Evolutionary conservation across 2,113 vertebrate species (phyloP).

Genomic region (Coregonus clupeaformis): DNA sequence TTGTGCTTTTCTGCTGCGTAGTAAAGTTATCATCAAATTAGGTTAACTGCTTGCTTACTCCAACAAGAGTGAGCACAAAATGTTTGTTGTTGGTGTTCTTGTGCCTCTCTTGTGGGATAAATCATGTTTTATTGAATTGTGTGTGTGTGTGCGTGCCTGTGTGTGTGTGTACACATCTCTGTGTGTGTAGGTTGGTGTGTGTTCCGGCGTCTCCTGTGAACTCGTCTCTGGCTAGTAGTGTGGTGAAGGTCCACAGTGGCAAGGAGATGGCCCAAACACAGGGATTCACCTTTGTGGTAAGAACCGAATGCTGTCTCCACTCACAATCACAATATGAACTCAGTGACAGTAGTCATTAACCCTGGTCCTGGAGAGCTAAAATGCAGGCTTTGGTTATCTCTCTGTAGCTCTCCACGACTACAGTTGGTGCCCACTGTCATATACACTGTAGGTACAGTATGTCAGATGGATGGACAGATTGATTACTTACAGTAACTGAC

Average conservation of each 20-base stretch:
- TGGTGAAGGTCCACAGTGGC: conserved; percentile 81
- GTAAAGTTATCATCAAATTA: conserved; percentile 66
- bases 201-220: conserved; percentile 72
- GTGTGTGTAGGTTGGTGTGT: conserved; percentile 80
- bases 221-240: conserved; percentile 73
- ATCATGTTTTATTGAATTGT: not conserved
- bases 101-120: too few species aligned
- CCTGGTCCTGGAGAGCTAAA: too few species aligned
- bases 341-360: too few species aligned
- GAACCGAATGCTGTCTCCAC: conserved; percentile 28
- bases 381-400: too few species aligned
- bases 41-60: conserved; percentile 42
- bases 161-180: not conserved
- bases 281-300: conserved; percentile 90
- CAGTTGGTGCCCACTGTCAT: too few species aligned
- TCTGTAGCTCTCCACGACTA: too few species aligned
- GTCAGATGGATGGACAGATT: too few species aligned
- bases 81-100: conserved; percentile 26
- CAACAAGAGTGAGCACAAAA: conserved; percentile 20
- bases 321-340: too few species aligned
- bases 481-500: too few species aligned
- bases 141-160: not conserved
- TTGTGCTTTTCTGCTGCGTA: conserved; percentile 52
- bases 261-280: conserved; percentile 70
- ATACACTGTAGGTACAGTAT: too few species aligned